Evolutionary conservation across 2,797 vertebrate genomes (phyloP).

Genomic region (Anisognathus igniventris): DNA sequence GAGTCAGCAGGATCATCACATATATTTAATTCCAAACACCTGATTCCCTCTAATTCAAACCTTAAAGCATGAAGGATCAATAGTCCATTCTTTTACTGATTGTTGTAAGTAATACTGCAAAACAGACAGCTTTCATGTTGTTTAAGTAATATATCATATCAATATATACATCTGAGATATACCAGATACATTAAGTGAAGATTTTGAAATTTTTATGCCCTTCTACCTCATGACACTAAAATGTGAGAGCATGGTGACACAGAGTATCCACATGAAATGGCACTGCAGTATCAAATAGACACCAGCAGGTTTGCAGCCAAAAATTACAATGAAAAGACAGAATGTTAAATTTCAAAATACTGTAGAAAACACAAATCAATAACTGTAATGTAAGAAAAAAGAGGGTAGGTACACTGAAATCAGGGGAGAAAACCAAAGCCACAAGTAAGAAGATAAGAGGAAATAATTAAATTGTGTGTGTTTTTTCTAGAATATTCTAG

Average conservation of each 20-base stretch:
- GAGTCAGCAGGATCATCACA: not conserved
- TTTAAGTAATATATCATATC: not conserved
- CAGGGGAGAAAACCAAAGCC: not conserved
- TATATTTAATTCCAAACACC: constrained; percentile 1
- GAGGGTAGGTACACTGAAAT: not conserved
- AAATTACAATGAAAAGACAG: not conserved
- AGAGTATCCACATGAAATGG: not conserved
- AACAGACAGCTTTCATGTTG: not conserved
- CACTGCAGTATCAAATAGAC: not conserved
- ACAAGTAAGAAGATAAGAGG: not conserved
- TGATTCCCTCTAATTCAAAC: not conserved
- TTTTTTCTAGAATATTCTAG: not conserved
- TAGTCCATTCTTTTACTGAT: not conserved
- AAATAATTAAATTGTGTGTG: not conserved
- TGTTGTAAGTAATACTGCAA: not conserved
- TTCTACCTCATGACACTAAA: not conserved
- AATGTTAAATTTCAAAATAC: not conserved
- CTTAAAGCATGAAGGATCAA: not conserved
- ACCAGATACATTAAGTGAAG: not conserved
- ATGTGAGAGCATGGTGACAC: not conserved
- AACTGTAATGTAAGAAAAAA: not conserved
- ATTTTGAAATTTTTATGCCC: not conserved
- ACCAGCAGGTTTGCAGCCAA: not conserved
- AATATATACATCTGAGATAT: not conserved
- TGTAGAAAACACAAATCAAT: not conserved